Evolutionary conservation across 2,888 invertebrate species (phyloP).

Genomic region (Orthonychiurus folsomi): DNA sequence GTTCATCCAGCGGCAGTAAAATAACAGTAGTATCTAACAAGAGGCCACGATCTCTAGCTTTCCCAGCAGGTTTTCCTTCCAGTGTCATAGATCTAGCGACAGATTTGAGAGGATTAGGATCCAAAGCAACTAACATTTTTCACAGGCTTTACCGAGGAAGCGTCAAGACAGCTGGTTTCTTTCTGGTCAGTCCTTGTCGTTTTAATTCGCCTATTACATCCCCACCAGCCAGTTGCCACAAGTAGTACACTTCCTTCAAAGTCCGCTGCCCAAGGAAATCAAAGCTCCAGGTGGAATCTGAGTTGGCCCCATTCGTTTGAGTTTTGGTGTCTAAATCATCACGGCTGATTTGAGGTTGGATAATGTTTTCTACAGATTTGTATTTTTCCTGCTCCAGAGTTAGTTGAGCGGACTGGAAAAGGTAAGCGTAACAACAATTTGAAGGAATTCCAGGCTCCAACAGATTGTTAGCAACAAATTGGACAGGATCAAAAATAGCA

Average conservation of each 20-base stretch:
- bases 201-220: slow-evolving; percentile 83
- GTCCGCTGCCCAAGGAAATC: slow-evolving; percentile 43
- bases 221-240: slow-evolving; percentile 94
- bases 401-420: not conserved
- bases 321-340: not conserved
- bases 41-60: slow-evolving; percentile 63
- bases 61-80: slow-evolving; percentile 61
- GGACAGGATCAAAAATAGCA: not conserved
- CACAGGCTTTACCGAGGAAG: slow-evolving; percentile 48
- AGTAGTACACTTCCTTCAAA: slow-evolving; percentile 77
- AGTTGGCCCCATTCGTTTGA: not conserved
- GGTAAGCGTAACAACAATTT: not conserved
- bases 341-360: not conserved
- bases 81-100: slow-evolving; percentile 65
- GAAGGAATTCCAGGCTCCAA: not conserved
- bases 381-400: not conserved
- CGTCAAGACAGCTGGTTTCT: slow-evolving; percentile 54
- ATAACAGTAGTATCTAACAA: slow-evolving; percentile 64
- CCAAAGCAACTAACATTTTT: slow-evolving; percentile 17
- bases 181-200: slow-evolving; percentile 80
- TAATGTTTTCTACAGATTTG: not conserved
- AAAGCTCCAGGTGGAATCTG: not conserved
- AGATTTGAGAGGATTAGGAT: too few relatives aligned
- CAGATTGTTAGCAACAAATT: not conserved
- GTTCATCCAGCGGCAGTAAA: slow-evolving; percentile 57